A percentile compares a stretch with the other conserved stretches of the same genome.
phyloP scores from a whole-genome alignment of 2,113 vertebrate species.

The Callipepla californica region DNA sequence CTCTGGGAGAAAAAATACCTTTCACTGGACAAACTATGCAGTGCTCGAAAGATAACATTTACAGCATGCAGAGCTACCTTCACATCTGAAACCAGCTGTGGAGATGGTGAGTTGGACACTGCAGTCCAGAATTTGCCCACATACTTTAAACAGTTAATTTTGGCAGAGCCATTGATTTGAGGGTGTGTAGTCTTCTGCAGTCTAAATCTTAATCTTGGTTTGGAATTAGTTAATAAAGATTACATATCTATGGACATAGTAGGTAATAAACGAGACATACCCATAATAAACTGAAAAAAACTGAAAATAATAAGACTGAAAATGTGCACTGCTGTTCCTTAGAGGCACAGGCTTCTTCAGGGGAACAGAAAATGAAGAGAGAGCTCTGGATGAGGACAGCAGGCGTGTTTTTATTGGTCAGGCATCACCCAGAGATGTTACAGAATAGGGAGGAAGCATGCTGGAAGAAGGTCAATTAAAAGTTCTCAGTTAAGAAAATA shows the following conservation, averaged over 20 bases:
- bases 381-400: background rate
- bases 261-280: background rate
- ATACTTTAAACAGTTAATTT: background rate
- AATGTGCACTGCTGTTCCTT: background rate
- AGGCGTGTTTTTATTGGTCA: background rate
- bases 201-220: background rate
- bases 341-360: fast-evolving
- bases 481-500: background rate
- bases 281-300: background rate
- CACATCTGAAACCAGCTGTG: background rate
- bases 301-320: background rate
- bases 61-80: background rate
- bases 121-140: background rate
- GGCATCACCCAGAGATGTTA: background rate
- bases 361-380: background rate
- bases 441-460: background rate
- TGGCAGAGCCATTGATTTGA: background rate
- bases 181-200: background rate
- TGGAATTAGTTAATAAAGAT: background rate
- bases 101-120: background rate
- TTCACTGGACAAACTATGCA: background rate
- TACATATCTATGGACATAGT: background rate
- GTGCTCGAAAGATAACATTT: background rate
- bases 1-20: background rate
- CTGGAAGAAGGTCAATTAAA: background rate